Conservation (phyloP, 2,888 invertebrate species). For the Loripinus fragilis region DNA sequence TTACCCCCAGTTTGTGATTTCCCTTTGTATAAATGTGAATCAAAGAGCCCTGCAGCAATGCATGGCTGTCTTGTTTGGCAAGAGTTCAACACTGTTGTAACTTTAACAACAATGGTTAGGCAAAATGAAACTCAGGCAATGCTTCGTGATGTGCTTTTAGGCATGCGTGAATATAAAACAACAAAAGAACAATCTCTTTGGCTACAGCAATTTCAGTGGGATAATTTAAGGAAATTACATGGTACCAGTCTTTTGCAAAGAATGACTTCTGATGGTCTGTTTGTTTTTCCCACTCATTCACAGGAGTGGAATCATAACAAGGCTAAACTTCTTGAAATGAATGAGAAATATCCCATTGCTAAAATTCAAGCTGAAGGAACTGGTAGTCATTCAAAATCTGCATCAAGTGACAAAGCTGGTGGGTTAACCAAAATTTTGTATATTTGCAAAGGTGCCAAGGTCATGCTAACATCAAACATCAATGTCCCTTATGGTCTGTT, state of each 20-base stretch:
- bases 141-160: slow-evolving; percentile 11
- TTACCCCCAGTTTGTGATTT: slow-evolving; percentile 48
- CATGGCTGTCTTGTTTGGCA: slow-evolving; percentile 19
- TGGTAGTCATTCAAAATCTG: too few relatives aligned
- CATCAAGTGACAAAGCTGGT: not conserved
- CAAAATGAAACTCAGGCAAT: slow-evolving; percentile 28
- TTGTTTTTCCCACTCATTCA: too few relatives aligned
- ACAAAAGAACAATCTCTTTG: slow-evolving; percentile 37
- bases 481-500: not conserved
- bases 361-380: too few relatives aligned
- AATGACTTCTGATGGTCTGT: slow-evolving; percentile 31
- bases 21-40: slow-evolving; percentile 36
- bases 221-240: slow-evolving; percentile 23
- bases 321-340: too few relatives aligned
- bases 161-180: slow-evolving; percentile 15
- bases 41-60: slow-evolving; percentile 39
- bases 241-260: slow-evolving; percentile 25
- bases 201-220: slow-evolving; percentile 46
- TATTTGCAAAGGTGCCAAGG: not conserved
- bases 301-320: too few relatives aligned
- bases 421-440: not conserved
- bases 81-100: slow-evolving; percentile 8
- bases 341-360: too few relatives aligned
- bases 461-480: slow-evolving; percentile 35
- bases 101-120: slow-evolving; percentile 33